These are phyloP conservation scores for Baronia brevicornis DNA, from an alignment of 2,888 invertebrate genomes.

Conservation along the genomic window DNA sequence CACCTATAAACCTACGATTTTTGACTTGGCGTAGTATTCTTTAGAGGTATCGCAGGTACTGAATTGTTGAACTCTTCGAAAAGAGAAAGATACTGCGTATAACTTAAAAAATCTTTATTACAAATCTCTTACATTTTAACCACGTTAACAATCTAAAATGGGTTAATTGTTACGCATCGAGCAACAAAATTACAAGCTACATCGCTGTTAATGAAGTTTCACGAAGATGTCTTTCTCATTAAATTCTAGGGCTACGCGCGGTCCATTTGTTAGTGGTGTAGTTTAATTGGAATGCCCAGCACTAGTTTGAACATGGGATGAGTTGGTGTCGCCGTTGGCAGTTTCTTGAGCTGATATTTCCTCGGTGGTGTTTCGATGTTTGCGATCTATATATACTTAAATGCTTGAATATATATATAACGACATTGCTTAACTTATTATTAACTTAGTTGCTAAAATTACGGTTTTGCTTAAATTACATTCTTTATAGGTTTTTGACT, in stretches of 20 bases:
- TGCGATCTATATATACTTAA: slow-evolving; percentile 38
- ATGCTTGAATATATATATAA: slow-evolving; percentile 58
- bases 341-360: slow-evolving; percentile 13
- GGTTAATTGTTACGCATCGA: slow-evolving; percentile 34
- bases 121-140: slow-evolving; percentile 56
- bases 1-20: no score
- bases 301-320: slow-evolving; percentile 26
- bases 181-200: slow-evolving; percentile 34
- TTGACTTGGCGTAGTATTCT: no score
- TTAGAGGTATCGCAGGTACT: not conserved
- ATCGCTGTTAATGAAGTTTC: slow-evolving; percentile 30
- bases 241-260: slow-evolving; percentile 24
- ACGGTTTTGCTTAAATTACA: slow-evolving; percentile 63
- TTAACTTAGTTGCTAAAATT: slow-evolving; percentile 60
- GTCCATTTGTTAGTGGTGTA: slow-evolving; percentile 27
- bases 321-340: slow-evolving; percentile 11
- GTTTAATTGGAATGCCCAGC: slow-evolving; percentile 66
- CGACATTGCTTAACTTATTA: slow-evolving; percentile 43
- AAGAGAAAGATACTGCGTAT: slow-evolving; percentile 12
- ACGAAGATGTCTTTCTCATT: slow-evolving; percentile 52
- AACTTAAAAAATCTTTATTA: slow-evolving; percentile 57
- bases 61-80: no score
- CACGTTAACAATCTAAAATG: slow-evolving; percentile 46
- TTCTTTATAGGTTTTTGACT: slow-evolving; percentile 41
- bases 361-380: slow-evolving; percentile 20